phyloP scores from a whole-genome alignment of 2,113 vertebrate genomes.

The Toxostoma redivivum region DNA sequence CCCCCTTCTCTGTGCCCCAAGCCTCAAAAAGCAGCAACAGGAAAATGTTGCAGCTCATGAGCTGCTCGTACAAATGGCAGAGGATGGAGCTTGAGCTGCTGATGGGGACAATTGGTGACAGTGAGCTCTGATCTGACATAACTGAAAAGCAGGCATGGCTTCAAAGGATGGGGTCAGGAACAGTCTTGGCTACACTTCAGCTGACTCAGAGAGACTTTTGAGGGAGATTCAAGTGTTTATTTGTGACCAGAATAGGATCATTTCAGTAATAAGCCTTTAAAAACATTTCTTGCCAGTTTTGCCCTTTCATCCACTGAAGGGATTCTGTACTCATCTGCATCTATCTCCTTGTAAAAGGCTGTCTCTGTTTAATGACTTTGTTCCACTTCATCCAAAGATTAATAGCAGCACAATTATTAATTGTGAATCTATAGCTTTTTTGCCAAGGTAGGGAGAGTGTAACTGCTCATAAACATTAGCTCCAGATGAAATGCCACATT shows the following conservation, averaged over 20 bases:
- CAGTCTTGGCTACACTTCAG: neutral
- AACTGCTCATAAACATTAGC: slow-evolving; percentile 22
- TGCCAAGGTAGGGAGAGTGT: neutral
- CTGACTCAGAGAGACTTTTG: neutral
- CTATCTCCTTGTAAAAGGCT: neutral
- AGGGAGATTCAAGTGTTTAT: neutral
- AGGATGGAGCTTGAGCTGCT: neutral
- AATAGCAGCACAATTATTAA: slow-evolving; percentile 7
- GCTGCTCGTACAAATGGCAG: neutral
- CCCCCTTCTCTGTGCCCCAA: neutral
- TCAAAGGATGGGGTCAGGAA: neutral
- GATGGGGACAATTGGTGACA: neutral
- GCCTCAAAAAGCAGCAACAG: neutral
- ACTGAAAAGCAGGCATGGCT: neutral
- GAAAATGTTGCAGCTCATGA: neutral
- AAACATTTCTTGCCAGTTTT: neutral
- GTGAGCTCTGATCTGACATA: neutral
- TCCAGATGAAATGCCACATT: neutral
- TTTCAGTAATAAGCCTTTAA: neutral
- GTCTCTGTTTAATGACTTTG: neutral
- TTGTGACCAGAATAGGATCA: neutral
- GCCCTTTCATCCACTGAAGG: neutral
- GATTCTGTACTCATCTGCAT: neutral
- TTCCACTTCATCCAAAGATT: slow-evolving; percentile 22
- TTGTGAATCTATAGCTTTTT: slow-evolving; percentile 13